phyloP scores from a whole-genome alignment of 2,888 invertebrate species.

The Lordiphosa andalusiaca region DNA sequence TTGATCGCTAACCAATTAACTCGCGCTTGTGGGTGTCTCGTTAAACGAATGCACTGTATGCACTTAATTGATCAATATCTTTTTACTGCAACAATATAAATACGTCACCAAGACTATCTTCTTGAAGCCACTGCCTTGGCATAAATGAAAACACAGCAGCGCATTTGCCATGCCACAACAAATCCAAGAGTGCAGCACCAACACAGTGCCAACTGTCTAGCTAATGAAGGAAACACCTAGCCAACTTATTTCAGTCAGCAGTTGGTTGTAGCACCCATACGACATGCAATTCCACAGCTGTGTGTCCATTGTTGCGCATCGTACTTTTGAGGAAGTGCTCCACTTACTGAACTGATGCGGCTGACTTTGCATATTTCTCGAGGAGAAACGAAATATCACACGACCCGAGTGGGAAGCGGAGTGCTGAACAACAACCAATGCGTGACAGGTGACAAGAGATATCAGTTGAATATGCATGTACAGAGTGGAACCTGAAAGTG shows the following conservation, averaged over 20 bases:
- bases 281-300: conserved; percentile 59
- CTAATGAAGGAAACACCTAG: conserved; percentile 51
- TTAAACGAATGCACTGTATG: too few species aligned
- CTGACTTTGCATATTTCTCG: conserved; percentile 58
- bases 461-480: conserved; percentile 5
- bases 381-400: conserved; percentile 64
- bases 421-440: conserved; percentile 32
- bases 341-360: conserved; percentile 39
- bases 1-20: conserved; percentile 4
- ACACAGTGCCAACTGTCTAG: conserved; percentile 8
- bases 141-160: conserved; percentile 20
- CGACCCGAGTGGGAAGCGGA: conserved; percentile 34
- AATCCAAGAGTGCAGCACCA: conserved; percentile 9
- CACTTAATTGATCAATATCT: conserved; percentile 9
- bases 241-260: conserved; percentile 3
- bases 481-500: conserved; percentile 23
- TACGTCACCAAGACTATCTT: conserved; percentile 17
- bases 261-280: conserved; percentile 31
- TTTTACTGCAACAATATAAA: background rate
- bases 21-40: background rate
- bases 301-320: conserved; percentile 65
- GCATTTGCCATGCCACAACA: background rate
- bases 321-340: conserved; percentile 68
- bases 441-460: conserved; percentile 60
- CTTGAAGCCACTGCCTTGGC: conserved; percentile 19